A percentile compares a stretch with the other conserved stretches of the same genome.
Conservation (phyloP, 2,888 invertebrate species). For the Sthenelais limicola region DNA sequence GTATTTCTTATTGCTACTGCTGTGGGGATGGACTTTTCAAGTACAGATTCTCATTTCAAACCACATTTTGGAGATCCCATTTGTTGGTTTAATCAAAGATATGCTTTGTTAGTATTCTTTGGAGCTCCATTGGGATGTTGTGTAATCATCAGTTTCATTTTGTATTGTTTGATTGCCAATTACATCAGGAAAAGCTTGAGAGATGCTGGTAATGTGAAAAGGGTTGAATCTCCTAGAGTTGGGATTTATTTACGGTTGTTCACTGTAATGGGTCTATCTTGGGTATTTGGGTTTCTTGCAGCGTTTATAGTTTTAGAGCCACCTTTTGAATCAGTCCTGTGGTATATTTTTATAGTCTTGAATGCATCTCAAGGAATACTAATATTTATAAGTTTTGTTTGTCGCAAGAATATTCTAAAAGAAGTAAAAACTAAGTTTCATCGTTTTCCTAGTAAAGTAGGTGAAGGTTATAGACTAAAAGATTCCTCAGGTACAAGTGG, state of each 20-base stretch:
- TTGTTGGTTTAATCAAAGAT: slow-evolving; percentile 10
- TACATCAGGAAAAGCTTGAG: neutral
- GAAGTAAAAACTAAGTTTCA: neutral
- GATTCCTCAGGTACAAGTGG: no score
- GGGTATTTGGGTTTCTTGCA: slow-evolving; percentile 17
- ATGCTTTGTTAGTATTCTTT: slow-evolving; percentile 12
- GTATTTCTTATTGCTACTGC: neutral
- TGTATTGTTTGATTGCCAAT: neutral
- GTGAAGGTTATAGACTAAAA: no score
- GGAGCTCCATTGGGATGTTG: slow-evolving; percentile 16
- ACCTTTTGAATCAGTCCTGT: slow-evolving; percentile 8
- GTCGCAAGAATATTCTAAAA: neutral
- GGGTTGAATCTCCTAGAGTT: no score
- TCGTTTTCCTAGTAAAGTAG: no score
- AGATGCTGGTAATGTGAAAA: no score
- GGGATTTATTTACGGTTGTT: slow-evolving; percentile 10
- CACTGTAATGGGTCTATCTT: neutral
- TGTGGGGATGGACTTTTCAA: neutral
- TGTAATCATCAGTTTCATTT: slow-evolving; percentile 1
- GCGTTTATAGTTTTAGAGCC: neutral
- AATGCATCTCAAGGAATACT: slow-evolving; percentile 16
- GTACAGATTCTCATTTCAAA: neutral
- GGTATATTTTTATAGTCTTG: slow-evolving; percentile 12
- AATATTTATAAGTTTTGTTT: slow-evolving; percentile 17
- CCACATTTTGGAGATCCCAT: neutral